phyloP scores from a whole-genome alignment of 2,888 invertebrate genomes.

The Ethmia dodecea region DNA sequence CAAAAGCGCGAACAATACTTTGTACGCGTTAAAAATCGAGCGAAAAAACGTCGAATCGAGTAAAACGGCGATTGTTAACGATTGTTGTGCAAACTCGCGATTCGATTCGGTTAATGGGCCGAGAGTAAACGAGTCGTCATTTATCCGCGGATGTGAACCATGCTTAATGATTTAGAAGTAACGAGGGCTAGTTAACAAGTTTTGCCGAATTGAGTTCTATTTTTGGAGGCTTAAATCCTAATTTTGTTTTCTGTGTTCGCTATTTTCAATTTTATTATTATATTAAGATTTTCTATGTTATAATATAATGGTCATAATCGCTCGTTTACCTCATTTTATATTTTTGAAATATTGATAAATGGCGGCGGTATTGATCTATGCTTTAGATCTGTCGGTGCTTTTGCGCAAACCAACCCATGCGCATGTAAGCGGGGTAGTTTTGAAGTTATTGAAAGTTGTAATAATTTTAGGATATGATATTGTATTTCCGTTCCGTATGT shows the following conservation, averaged over 20 bases:
- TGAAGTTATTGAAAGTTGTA: constrained; percentile 34
- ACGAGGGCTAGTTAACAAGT: too few relatives aligned
- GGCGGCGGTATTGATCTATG: constrained; percentile 36
- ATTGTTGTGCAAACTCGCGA: constrained; percentile 72
- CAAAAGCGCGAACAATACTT: constrained; percentile 47
- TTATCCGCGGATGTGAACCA: constrained; percentile 59
- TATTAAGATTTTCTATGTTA: too few relatives aligned
- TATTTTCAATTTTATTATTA: too few relatives aligned
- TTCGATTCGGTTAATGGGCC: constrained; percentile 72
- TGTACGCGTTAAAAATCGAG: constrained; percentile 61
- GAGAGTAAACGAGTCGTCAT: constrained; percentile 54
- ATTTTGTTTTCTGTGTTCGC: too few relatives aligned
- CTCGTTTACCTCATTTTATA: constrained; percentile 30
- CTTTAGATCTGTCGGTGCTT: constrained; percentile 32
- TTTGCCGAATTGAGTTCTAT: too few relatives aligned
- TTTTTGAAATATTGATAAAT: constrained; percentile 24
- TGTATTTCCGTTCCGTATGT: constrained; percentile 53
- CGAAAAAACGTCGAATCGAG: constrained; percentile 63
- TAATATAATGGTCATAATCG: too few relatives aligned
- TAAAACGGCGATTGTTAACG: constrained; percentile 55
- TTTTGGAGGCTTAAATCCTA: too few relatives aligned
- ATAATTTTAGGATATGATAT: constrained; percentile 53
- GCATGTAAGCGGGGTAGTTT: constrained; percentile 48
- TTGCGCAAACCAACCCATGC: constrained; percentile 62
- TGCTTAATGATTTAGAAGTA: constrained; percentile 70